A percentile compares a stretch with the other conserved stretches of the same genome.
These are phyloP conservation scores for Drosophila suzukii DNA, from an alignment of 1,140 invertebrate genomes.

Conservation along the genomic window DNA sequence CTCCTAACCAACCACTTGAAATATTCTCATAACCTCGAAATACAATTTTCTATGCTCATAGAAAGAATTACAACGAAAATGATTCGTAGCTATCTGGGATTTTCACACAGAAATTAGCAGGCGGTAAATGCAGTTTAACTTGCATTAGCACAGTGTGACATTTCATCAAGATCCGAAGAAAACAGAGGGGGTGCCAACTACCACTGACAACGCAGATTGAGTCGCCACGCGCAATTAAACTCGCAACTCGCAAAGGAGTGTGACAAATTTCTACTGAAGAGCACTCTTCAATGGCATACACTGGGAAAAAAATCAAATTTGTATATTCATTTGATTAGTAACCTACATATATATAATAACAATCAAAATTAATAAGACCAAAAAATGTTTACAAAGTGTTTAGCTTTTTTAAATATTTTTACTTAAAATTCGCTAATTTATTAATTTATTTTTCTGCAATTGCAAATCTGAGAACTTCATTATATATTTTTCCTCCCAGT, in stretches of 20 bases:
- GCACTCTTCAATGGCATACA: conserved; percentile 26
- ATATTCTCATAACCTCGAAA: conserved; percentile 60
- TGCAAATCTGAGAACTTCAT: too few species aligned
- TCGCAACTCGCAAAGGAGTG: conserved; percentile 42
- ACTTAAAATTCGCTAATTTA: too few species aligned
- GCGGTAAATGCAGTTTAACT: conserved; percentile 75
- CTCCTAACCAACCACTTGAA: conserved; percentile 37
- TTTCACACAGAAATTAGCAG: conserved; percentile 75
- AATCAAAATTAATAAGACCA: neutral
- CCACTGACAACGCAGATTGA: conserved; percentile 59
- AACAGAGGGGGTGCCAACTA: conserved; percentile 11
- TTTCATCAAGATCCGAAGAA: conserved; percentile 69
- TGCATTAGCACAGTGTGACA: conserved; percentile 76
- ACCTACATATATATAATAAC: neutral
- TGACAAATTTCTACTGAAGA: conserved; percentile 72
- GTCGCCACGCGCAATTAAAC: conserved; percentile 76
- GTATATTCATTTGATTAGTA: neutral
- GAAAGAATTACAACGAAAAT: conserved; percentile 39
- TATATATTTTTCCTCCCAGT: too few species aligned
- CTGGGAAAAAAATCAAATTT: neutral
- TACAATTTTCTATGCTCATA: conserved; percentile 44
- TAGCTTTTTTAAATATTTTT: too few species aligned
- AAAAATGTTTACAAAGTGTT: too few species aligned
- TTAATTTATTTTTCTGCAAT: too few species aligned
- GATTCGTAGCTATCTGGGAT: conserved; percentile 25